Evolutionary conservation across 2,888 invertebrate genomes (phyloP).

Genomic region (Congeria kusceri): DNA sequence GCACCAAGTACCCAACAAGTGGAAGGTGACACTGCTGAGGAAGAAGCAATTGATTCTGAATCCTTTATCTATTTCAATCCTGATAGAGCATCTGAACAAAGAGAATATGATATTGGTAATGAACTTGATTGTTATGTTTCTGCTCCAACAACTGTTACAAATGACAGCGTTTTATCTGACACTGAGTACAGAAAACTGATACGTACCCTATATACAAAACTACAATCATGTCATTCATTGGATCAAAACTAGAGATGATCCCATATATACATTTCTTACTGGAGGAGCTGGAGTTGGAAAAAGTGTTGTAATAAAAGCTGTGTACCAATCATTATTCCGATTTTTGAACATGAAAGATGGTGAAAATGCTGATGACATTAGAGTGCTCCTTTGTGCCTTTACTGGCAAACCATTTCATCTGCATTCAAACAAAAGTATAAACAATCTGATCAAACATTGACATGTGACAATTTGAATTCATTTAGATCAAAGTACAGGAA

Average conservation of each 20-base stretch:
- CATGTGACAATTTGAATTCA: conserved; percentile 52
- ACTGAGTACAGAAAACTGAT: conserved; percentile 37
- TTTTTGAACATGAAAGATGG: conserved; percentile 42
- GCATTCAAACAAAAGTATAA: conserved; percentile 32
- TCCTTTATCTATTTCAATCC: conserved; percentile 56
- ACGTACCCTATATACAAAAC: conserved; percentile 38
- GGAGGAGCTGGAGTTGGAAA: conserved; percentile 63
- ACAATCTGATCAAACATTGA: conserved; percentile 38
- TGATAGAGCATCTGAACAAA: conserved; percentile 33
- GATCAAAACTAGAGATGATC: conserved; percentile 51
- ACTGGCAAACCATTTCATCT: conserved; percentile 41
- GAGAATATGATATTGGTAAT: conserved; percentile 57
- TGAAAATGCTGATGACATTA: conserved; percentile 56
- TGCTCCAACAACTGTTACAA: conserved; percentile 7
- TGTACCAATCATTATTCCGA: conserved; percentile 56
- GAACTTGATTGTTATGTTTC: conserved; percentile 38
- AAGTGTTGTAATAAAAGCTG: conserved; percentile 57
- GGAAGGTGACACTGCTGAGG: conserved; percentile 44
- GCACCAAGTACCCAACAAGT: conserved; percentile 42
- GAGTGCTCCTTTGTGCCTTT: conserved; percentile 54
- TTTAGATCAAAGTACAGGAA: conserved; percentile 58
- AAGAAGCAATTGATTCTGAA: conserved; percentile 39
- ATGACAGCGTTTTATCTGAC: conserved; percentile 37
- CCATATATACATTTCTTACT: conserved; percentile 59
- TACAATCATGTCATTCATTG: conserved; percentile 53